phyloP scores from a whole-genome alignment of 2,113 vertebrate species.

The Daphoenositta chrysoptera region DNA sequence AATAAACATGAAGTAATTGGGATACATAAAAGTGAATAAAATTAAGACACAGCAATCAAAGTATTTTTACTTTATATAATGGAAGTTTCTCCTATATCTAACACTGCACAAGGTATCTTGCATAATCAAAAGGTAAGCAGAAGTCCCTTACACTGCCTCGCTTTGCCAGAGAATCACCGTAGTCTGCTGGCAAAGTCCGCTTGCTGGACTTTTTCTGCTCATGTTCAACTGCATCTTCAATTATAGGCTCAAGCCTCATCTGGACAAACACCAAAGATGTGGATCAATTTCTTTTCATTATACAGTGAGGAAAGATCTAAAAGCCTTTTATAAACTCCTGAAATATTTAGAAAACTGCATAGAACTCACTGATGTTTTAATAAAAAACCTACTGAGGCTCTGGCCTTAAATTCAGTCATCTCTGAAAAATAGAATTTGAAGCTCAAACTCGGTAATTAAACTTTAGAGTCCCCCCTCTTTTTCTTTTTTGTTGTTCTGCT shows the following conservation, averaged over 20 bases:
- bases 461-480: not conserved
- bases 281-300: slow-evolving; percentile 84
- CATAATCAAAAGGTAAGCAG: slow-evolving; percentile 80
- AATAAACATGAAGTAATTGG: slow-evolving; percentile 66
- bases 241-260: slow-evolving; percentile 98
- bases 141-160: slow-evolving; percentile 96
- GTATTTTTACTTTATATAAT: slow-evolving; percentile 44
- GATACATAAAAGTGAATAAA: slow-evolving; percentile 56
- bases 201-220: slow-evolving; percentile 99
- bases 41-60: slow-evolving; percentile 59
- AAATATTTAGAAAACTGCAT: slow-evolving; percentile 32
- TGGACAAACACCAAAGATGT: slow-evolving; percentile 86
- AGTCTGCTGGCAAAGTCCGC: slow-evolving; percentile 98
- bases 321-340: slow-evolving; percentile 57
- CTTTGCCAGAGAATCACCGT: slow-evolving; percentile 98
- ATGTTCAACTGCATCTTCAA: slow-evolving; percentile 95
- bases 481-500: not conserved
- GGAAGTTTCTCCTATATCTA: slow-evolving; percentile 81
- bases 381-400: slow-evolving; percentile 51
- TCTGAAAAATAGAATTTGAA: not conserved
- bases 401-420: slow-evolving; percentile 2
- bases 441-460: not conserved
- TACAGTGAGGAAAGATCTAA: slow-evolving; percentile 78
- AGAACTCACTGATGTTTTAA: slow-evolving; percentile 51
- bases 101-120: slow-evolving; percentile 80